A percentile compares a stretch with the other conserved stretches of the same genome.
These are phyloP conservation scores for Mirounga angustirostris DNA, from an alignment of 2,113 vertebrate genomes.

Conservation along the genomic window DNA sequence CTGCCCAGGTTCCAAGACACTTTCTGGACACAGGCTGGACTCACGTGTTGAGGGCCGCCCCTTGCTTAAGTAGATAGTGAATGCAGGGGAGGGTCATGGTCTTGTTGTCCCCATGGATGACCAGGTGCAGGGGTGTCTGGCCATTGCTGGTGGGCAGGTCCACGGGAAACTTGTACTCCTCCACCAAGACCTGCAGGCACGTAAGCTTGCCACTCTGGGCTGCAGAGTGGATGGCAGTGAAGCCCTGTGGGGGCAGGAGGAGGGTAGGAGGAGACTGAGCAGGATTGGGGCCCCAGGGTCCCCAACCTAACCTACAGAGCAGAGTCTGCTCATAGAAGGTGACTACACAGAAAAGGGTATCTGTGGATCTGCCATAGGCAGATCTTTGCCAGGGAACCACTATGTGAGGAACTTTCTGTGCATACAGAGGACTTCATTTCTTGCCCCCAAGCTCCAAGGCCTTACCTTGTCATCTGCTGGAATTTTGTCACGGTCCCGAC, in stretches of 20 bases:
- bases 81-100: conserved; percentile 73
- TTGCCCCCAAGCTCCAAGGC: background rate
- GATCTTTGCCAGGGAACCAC: background rate
- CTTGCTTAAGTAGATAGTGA: conserved; percentile 77
- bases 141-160: conserved; percentile 65
- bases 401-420: background rate
- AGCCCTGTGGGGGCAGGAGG: conserved; percentile 74
- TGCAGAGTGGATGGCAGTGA: conserved; percentile 83
- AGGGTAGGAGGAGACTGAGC: background rate
- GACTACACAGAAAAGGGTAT: background rate
- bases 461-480: conserved; percentile 65
- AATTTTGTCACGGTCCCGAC: background rate
- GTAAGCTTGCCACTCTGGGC: conserved; percentile 72
- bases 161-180: conserved; percentile 78
- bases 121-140: conserved; percentile 83
- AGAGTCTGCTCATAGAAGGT: background rate
- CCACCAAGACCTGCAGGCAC: conserved; percentile 82
- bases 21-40: conserved; percentile 34
- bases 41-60: conserved; percentile 79
- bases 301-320: background rate
- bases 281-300: background rate
- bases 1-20: background rate
- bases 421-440: background rate
- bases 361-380: background rate
- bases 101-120: conserved; percentile 66